These are phyloP conservation scores for Temnothorax unifasciatus DNA, from an alignment of 2,888 invertebrate species.

Conservation along the genomic window DNA sequence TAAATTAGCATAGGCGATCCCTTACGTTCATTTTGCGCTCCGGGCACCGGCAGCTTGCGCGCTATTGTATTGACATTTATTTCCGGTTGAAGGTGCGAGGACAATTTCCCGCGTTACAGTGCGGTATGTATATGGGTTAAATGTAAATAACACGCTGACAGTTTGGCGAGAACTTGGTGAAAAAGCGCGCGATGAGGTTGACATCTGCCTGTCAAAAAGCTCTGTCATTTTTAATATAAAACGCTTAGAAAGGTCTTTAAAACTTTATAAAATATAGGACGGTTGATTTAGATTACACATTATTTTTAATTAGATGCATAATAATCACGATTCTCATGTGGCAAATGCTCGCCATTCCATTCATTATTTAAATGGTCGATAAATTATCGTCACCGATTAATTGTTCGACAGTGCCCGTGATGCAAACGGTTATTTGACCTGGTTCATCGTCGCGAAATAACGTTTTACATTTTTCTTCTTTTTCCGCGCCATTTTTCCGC, in stretches of 20 bases:
- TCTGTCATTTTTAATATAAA: not conserved
- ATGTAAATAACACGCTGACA: slow-evolving; percentile 42
- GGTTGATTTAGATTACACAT: not conserved
- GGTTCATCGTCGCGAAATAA: slow-evolving; percentile 19
- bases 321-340: not conserved
- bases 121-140: slow-evolving; percentile 43
- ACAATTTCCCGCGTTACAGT: slow-evolving; percentile 45
- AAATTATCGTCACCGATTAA: slow-evolving; percentile 1
- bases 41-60: not conserved
- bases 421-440: slow-evolving; percentile 17
- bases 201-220: not conserved
- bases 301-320: not conserved
- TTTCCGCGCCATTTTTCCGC: slow-evolving; percentile 39
- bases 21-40: slow-evolving; percentile 18
- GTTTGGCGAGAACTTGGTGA: slow-evolving; percentile 11
- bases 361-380: not conserved
- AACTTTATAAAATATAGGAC: not conserved
- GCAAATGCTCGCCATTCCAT: not conserved
- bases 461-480: slow-evolving; percentile 18
- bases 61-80: slow-evolving; percentile 47
- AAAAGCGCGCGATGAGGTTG: not conserved
- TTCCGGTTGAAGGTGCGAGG: slow-evolving; percentile 45
- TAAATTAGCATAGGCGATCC: slow-evolving; percentile 72
- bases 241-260: not conserved
- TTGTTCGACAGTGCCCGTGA: not conserved